Percentiles rank a stretch among this genome's conserved stretches.
These are phyloP conservation scores for Melanchra persicariae DNA, from an alignment of 2,888 invertebrate genomes.

Conservation along the genomic window DNA sequence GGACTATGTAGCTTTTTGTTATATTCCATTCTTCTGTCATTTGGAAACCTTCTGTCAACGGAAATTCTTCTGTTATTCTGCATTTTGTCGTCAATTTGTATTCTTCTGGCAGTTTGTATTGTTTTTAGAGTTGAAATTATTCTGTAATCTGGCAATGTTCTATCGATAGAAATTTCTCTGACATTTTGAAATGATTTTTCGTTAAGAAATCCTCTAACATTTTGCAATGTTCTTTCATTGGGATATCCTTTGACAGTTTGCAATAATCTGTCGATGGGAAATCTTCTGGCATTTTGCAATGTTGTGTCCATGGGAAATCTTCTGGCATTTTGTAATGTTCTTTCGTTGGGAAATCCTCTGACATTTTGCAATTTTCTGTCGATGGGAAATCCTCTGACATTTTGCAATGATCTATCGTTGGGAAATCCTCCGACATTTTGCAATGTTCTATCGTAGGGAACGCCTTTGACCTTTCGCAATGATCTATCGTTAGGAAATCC, in stretches of 20 bases:
- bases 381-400: background rate
- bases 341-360: background rate
- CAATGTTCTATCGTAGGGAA: background rate
- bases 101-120: slow-evolving; percentile 3
- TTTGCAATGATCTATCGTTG: background rate
- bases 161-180: background rate
- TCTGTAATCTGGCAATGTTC: background rate
- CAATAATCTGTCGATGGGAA: background rate
- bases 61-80: background rate
- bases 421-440: slow-evolving; percentile 7
- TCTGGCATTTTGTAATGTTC: background rate
- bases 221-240: background rate
- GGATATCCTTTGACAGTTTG: background rate
- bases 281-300: background rate
- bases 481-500: background rate
- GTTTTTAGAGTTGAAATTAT: background rate
- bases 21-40: background rate
- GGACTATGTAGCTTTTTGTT: background rate
- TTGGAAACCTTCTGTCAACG: background rate
- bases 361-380: background rate
- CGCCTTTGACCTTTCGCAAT: background rate
- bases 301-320: background rate
- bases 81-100: background rate
- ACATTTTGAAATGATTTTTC: background rate
- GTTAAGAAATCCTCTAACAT: too few species aligned